These are phyloP conservation scores for Drosophila lacertosa DNA, from an alignment of 1,140 invertebrate genomes.

Conservation along the genomic window DNA sequence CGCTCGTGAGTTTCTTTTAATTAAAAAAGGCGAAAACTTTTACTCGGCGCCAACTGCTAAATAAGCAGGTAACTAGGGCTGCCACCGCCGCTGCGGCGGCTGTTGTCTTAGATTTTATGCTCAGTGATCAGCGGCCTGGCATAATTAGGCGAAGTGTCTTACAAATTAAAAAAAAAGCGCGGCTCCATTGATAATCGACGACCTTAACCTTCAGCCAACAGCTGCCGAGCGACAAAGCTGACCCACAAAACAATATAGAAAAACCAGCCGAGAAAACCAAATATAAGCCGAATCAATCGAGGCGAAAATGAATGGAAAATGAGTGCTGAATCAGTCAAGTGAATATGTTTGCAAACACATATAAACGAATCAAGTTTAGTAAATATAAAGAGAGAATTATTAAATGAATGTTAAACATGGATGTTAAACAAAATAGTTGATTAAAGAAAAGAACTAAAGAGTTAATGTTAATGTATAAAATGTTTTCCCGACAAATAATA, in stretches of 20 bases:
- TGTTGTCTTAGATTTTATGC: constrained; percentile 78
- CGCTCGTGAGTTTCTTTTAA: constrained; percentile 78
- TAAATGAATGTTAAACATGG: not conserved
- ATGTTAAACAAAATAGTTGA: too few relatives aligned
- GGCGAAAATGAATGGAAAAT: constrained; percentile 1
- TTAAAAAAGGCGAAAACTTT: constrained; percentile 81
- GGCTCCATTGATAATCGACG: constrained; percentile 32
- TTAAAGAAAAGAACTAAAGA: too few relatives aligned
- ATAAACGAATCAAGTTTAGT: not conserved
- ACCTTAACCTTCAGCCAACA: constrained; percentile 43
- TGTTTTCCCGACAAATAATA: too few relatives aligned
- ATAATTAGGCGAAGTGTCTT: constrained; percentile 35
- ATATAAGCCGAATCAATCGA: not conserved
- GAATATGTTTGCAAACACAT: constrained; percentile 3
- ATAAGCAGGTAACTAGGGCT: constrained; percentile 80
- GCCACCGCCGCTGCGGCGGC: constrained; percentile 28
- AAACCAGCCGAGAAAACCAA: too few relatives aligned
- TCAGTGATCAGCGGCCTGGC: constrained; percentile 61
- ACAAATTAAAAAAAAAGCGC: constrained; percentile 48
- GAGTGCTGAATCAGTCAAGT: constrained; percentile 19
- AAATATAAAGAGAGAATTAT: not conserved
- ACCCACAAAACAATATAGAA: not conserved
- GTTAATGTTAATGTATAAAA: too few relatives aligned
- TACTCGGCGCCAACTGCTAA: constrained; percentile 63
- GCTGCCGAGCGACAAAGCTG: not conserved